phyloP scores from a whole-genome alignment of 1,140 invertebrate species.

The Drosophila auraria region DNA sequence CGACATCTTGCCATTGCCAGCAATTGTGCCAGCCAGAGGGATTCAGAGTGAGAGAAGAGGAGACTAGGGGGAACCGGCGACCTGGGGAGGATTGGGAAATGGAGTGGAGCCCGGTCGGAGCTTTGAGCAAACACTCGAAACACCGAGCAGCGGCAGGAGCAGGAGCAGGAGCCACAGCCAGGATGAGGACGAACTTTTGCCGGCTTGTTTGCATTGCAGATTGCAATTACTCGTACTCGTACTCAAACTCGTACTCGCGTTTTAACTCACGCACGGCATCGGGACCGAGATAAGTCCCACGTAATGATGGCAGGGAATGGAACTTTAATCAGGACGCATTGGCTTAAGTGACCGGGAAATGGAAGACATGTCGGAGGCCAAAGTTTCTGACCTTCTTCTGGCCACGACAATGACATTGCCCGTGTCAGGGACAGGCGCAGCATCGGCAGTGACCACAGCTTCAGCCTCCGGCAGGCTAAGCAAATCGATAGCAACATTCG shows the following conservation, averaged over 20 bases:
- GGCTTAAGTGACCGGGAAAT: constrained; percentile 39
- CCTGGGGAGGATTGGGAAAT: constrained; percentile 16
- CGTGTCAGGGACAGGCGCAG: constrained; percentile 18
- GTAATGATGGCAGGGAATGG: constrained; percentile 20
- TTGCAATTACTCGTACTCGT: constrained; percentile 72
- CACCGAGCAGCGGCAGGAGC: constrained; percentile 16
- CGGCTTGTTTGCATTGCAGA: constrained; percentile 70
- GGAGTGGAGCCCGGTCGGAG: constrained; percentile 34
- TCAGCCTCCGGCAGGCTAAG: constrained; percentile 39
- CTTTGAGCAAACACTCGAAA: constrained; percentile 54
- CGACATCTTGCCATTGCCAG: constrained; percentile 39
- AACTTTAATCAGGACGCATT: constrained; percentile 11
- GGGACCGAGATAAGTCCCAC: constrained; percentile 22
- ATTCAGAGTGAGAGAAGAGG: not conserved
- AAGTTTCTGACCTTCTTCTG: constrained; percentile 24
- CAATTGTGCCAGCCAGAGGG: constrained; percentile 30
- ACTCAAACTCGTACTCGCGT: constrained; percentile 47
- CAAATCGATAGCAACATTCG: constrained; percentile 63
- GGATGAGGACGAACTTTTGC: constrained; percentile 45
- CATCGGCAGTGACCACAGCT: constrained; percentile 14
- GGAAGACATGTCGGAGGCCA: constrained; percentile 59
- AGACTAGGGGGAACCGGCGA: not conserved
- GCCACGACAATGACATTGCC: constrained; percentile 50
- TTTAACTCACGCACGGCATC: constrained; percentile 43
- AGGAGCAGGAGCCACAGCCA: constrained; percentile 24